Evolutionary conservation across 2,797 vertebrate species (phyloP).

Genomic region (Alcedo atthis): DNA sequence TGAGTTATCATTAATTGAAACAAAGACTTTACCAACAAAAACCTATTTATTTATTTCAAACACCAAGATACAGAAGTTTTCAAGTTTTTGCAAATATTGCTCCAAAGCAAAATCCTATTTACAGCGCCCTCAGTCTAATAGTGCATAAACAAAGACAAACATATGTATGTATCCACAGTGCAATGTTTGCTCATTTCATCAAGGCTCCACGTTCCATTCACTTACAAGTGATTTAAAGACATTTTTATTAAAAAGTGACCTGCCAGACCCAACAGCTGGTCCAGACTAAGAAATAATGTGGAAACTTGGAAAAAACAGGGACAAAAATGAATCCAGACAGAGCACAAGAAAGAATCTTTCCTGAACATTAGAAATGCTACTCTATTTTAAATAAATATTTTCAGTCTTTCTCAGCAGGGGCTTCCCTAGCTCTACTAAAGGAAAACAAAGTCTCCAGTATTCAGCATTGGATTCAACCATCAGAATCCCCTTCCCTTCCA

Average conservation of each 20-base stretch:
- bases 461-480: not conserved
- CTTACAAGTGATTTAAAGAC: slow-evolving; percentile 54
- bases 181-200: slow-evolving; percentile 68
- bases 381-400: slow-evolving; percentile 70
- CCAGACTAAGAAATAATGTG: slow-evolving; percentile 37
- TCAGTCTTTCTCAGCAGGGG: slow-evolving; percentile 41
- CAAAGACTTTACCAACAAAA: slow-evolving; percentile 71
- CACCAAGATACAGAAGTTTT: slow-evolving; percentile 77
- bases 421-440: not conserved
- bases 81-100: slow-evolving; percentile 79
- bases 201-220: slow-evolving; percentile 64
- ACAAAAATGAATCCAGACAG: slow-evolving; percentile 55
- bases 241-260: slow-evolving; percentile 41
- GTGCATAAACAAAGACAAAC: slow-evolving; percentile 67
- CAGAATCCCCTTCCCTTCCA: not conserved
- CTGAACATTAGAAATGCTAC: slow-evolving; percentile 49
- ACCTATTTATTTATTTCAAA: slow-evolving; percentile 79
- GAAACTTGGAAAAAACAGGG: slow-evolving; percentile 57
- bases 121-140: slow-evolving; percentile 73
- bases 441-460: not conserved
- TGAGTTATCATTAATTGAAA: not conserved
- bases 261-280: slow-evolving; percentile 26
- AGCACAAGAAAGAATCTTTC: slow-evolving; percentile 40
- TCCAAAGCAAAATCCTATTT: slow-evolving; percentile 73
- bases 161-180: slow-evolving; percentile 61